phyloP scores from a whole-genome alignment of 2,888 invertebrate species.

The Campoplex nolae region DNA sequence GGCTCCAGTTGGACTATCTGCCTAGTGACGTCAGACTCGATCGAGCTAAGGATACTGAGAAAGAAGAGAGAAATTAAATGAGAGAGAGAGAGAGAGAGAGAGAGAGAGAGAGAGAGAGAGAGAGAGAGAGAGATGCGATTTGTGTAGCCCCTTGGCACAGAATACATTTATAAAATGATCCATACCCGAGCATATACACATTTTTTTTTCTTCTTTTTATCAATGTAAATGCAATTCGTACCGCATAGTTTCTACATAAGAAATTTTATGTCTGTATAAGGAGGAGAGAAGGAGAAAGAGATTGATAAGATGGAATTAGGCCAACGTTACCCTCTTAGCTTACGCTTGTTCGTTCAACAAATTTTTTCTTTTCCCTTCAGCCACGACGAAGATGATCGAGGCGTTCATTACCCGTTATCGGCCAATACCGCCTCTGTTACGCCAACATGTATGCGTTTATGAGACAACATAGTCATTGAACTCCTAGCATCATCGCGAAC shows the following conservation, averaged over 20 bases:
- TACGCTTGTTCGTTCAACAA: slow-evolving; percentile 55
- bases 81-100: background rate
- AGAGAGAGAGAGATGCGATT: background rate
- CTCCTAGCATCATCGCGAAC: slow-evolving; percentile 57
- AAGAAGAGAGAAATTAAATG: background rate
- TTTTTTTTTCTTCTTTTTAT: background rate
- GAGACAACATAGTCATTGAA: slow-evolving; percentile 67
- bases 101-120: background rate
- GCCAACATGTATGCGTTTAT: slow-evolving; percentile 25
- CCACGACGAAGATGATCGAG: slow-evolving; percentile 49
- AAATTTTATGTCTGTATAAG: slow-evolving; percentile 20
- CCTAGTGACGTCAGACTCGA: slow-evolving; percentile 48
- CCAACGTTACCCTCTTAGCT: slow-evolving; percentile 67
- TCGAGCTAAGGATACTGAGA: slow-evolving; percentile 14
- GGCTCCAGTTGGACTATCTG: slow-evolving; percentile 52
- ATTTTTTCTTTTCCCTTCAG: slow-evolving; percentile 54
- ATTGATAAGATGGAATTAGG: slow-evolving; percentile 64
- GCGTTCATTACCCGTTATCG: slow-evolving; percentile 53
- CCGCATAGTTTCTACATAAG: slow-evolving; percentile 16
- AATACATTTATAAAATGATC: slow-evolving; percentile 1
- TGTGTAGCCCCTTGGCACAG: slow-evolving; percentile 18
- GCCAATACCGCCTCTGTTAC: slow-evolving; percentile 35
- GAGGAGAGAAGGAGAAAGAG: background rate
- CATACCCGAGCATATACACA: slow-evolving; percentile 3
- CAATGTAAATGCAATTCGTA: background rate